Conservation (phyloP, 92 coral and sea anemone species). For the Pocillopora grandis region DNA sequence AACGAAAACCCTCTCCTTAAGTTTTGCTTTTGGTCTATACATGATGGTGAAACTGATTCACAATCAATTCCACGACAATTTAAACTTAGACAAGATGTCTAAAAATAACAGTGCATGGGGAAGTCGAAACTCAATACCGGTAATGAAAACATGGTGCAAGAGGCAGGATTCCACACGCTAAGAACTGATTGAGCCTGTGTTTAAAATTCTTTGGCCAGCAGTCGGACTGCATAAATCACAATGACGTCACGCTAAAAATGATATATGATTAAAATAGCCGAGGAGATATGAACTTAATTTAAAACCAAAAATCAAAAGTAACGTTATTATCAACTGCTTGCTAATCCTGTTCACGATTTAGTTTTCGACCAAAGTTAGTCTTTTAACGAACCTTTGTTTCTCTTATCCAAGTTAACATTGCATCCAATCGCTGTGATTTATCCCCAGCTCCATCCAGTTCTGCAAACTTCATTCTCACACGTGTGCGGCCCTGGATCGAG, state of each 20-base stretch:
- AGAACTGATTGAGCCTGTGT: background rate
- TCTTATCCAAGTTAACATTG: constrained; percentile 83
- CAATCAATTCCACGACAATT: too few relatives aligned
- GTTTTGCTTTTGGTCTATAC: background rate
- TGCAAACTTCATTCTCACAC: constrained; percentile 62
- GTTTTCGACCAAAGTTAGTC: too few relatives aligned
- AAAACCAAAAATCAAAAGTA: too few relatives aligned
- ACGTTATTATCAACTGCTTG: background rate
- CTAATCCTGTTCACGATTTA: background rate
- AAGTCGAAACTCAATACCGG: too few relatives aligned
- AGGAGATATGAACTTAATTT: too few relatives aligned
- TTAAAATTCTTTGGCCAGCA: background rate
- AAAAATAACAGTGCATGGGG: too few relatives aligned
- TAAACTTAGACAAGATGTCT: too few relatives aligned
- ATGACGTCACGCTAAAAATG: background rate
- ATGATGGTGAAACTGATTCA: too few relatives aligned
- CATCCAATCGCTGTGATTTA: constrained; percentile 62
- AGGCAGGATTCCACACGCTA: background rate
- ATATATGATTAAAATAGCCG: too few relatives aligned
- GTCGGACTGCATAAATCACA: background rate
- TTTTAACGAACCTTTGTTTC: constrained; percentile 64
- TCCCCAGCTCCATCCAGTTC: constrained; percentile 68
- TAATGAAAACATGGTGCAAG: background rate
- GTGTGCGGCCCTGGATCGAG: constrained; percentile 76
- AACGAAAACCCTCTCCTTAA: background rate